phyloP scores from a whole-genome alignment of 2,113 vertebrate genomes.

The Hydrolagus affinis region DNA sequence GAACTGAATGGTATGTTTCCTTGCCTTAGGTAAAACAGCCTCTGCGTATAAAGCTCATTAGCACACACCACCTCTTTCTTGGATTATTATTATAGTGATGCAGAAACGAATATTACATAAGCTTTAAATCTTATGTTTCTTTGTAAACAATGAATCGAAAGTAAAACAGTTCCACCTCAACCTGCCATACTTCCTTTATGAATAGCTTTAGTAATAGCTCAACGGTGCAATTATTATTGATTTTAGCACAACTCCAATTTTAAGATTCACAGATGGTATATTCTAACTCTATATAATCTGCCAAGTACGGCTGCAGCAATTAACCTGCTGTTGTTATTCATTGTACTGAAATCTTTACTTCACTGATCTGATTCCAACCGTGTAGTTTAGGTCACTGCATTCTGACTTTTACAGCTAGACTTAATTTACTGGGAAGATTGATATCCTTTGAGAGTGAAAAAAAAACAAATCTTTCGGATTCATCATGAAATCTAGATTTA shows the following conservation, averaged over 20 bases:
- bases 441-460: slow-evolving; percentile 36
- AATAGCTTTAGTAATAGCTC: neutral
- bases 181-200: neutral
- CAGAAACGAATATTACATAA: no score
- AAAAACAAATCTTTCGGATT: slow-evolving; percentile 24
- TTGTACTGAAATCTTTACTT: slow-evolving; percentile 19
- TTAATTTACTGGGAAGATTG: slow-evolving; percentile 49
- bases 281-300: neutral
- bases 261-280: neutral
- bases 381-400: slow-evolving; percentile 45
- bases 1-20: no score
- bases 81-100: no score
- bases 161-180: neutral
- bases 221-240: slow-evolving; percentile 29
- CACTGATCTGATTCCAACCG: slow-evolving; percentile 40
- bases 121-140: neutral
- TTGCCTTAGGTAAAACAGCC: no score
- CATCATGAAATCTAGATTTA: slow-evolving; percentile 1
- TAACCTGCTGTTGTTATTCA: slow-evolving; percentile 25
- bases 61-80: no score
- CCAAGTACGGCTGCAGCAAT: slow-evolving; percentile 10
- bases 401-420: slow-evolving; percentile 48
- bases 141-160: neutral
- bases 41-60: no score
- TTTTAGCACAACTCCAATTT: slow-evolving; percentile 30